These are phyloP conservation scores for Copsychus sechellarum DNA, from an alignment of 2,113 vertebrate genomes.

Conservation along the genomic window DNA sequence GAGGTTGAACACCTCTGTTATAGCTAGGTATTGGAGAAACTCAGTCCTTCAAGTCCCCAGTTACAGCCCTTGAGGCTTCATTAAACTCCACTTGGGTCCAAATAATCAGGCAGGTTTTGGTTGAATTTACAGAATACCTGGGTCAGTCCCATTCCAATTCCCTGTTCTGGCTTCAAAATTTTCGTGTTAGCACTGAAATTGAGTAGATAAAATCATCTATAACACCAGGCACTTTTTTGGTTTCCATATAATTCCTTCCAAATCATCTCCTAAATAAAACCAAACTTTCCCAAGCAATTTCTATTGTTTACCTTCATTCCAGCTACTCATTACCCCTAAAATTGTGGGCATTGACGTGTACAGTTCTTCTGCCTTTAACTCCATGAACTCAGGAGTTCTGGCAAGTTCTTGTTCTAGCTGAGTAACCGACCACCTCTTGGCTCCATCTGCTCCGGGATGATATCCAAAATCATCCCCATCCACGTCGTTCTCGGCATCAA, in stretches of 20 bases:
- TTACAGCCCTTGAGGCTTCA: background rate
- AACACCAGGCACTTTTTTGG: background rate
- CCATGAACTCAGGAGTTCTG: constrained; percentile 38
- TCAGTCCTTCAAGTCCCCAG: background rate
- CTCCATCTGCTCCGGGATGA: background rate
- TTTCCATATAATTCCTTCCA: background rate
- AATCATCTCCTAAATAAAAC: background rate
- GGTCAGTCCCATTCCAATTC: background rate
- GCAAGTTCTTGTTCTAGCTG: constrained; percentile 17
- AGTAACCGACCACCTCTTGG: constrained; percentile 64
- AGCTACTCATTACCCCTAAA: constrained; percentile 80
- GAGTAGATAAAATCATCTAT: background rate
- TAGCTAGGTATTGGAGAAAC: background rate
- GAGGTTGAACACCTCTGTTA: background rate
- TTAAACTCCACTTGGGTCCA: background rate
- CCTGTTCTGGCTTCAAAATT: background rate
- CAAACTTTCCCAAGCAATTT: background rate
- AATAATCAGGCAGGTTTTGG: background rate
- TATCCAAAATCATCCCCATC: background rate
- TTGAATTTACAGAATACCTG: background rate
- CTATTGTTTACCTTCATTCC: constrained; percentile 80
- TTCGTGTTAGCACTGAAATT: background rate
- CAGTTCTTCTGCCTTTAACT: constrained; percentile 81
- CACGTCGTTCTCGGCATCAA: constrained; percentile 15
- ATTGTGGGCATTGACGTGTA: constrained; percentile 78